Percentiles rank a stretch among this genome's conserved stretches.
These are phyloP conservation scores for Brevimyrus niger DNA, from an alignment of 2,113 vertebrate species.

Conservation along the genomic window DNA sequence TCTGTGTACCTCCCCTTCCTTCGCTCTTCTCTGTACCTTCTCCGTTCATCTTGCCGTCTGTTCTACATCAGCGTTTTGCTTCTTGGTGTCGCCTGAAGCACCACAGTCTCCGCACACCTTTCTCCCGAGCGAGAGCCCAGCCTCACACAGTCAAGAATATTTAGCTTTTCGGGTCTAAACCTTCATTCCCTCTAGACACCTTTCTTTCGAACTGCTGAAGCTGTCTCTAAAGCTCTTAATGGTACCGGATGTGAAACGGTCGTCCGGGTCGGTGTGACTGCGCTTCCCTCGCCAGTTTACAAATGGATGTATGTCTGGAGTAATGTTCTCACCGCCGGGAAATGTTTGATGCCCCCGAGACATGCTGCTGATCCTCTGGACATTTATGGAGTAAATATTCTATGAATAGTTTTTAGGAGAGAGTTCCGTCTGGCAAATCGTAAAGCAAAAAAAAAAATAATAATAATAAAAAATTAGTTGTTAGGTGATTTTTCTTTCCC, in stretches of 20 bases:
- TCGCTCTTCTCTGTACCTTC: background rate
- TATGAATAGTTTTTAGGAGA: slow-evolving; percentile 1
- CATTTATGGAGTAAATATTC: slow-evolving; percentile 3
- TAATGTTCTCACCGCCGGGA: background rate
- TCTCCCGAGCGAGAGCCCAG: background rate
- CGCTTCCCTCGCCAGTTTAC: background rate
- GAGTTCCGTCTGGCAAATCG: background rate
- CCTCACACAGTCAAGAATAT: background rate
- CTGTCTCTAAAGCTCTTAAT: background rate
- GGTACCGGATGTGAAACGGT: background rate
- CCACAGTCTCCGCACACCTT: background rate
- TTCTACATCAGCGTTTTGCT: background rate
- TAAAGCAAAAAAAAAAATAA: background rate
- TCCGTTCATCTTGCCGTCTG: background rate
- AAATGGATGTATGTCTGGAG: background rate
- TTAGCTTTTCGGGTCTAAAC: background rate
- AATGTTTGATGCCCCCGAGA: background rate
- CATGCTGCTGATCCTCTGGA: background rate
- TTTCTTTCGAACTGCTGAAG: background rate
- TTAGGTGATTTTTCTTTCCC: background rate
- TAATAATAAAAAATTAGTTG: background rate
- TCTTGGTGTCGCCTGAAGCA: background rate
- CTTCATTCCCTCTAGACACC: background rate
- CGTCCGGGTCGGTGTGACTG: background rate
- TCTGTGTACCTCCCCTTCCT: background rate